Percentiles rank a stretch among this genome's conserved stretches.
Evolutionary conservation across 2,797 vertebrate genomes (phyloP).

Genomic region (Benthosema pterotum): DNA sequence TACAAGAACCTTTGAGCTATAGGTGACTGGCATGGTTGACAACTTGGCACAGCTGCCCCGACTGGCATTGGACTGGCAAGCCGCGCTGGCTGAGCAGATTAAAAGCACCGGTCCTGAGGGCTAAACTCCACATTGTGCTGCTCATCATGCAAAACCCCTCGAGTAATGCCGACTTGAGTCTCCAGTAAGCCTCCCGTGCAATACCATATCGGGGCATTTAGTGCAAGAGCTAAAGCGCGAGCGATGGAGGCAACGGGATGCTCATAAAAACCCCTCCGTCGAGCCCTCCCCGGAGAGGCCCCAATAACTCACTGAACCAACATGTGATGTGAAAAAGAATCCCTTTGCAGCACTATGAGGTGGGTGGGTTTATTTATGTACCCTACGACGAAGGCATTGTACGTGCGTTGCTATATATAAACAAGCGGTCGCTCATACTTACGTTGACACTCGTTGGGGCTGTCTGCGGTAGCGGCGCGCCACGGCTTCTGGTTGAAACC

Average conservation of each 20-base stretch:
- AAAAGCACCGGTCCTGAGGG: slow-evolving; percentile 44
- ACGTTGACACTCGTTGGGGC: slow-evolving; percentile 87
- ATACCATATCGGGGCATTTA: slow-evolving; percentile 73
- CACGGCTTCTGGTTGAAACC: slow-evolving; percentile 90
- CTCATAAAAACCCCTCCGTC: slow-evolving; percentile 25
- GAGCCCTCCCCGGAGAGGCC: slow-evolving; percentile 32
- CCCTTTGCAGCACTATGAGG: no score
- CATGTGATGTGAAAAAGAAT: no score
- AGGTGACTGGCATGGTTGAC: background rate
- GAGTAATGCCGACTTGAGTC: slow-evolving; percentile 61
- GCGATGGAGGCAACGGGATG: slow-evolving; percentile 50
- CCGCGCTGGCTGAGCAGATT: slow-evolving; percentile 28
- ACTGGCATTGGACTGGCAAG: background rate
- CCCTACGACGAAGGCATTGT: slow-evolving; percentile 14
- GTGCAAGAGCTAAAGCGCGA: slow-evolving; percentile 46
- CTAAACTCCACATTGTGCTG: slow-evolving; percentile 31
- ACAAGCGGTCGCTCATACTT: slow-evolving; percentile 62
- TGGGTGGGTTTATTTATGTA: background rate
- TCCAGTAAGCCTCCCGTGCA: slow-evolving; percentile 50
- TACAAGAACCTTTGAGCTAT: no score
- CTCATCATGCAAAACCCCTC: slow-evolving; percentile 56
- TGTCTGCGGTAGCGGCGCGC: slow-evolving; percentile 81
- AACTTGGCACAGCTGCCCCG: background rate
- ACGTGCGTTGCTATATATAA: background rate
- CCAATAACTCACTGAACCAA: slow-evolving; percentile 51